phyloP scores from a whole-genome alignment of 2,113 vertebrate genomes.

The Sapajus apella region DNA sequence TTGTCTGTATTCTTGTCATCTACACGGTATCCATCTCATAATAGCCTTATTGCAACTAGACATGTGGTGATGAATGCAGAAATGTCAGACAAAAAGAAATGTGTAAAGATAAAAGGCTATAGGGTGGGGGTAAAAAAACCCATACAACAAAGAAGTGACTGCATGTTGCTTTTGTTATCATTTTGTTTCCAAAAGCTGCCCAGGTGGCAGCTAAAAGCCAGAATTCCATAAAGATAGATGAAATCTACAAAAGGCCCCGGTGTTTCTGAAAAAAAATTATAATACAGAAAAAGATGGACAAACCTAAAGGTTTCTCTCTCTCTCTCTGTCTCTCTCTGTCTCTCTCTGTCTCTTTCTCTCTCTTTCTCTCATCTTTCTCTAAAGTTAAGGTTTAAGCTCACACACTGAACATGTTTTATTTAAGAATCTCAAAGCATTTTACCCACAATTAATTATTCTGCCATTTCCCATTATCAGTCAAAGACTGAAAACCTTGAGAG shows the following conservation, averaged over 20 bases:
- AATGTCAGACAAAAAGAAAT: slow-evolving; percentile 67
- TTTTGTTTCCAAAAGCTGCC: slow-evolving; percentile 59
- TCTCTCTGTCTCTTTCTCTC: not conserved
- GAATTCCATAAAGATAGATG: slow-evolving; percentile 52
- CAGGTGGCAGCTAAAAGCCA: slow-evolving; percentile 57
- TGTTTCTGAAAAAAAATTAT: slow-evolving; percentile 37
- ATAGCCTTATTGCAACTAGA: slow-evolving; percentile 57
- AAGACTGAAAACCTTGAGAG: not conserved
- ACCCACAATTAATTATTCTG: slow-evolving; percentile 13
- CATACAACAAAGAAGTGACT: slow-evolving; percentile 56
- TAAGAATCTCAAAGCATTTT: slow-evolving; percentile 45
- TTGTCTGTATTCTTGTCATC: slow-evolving; percentile 61
- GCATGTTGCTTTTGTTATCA: slow-evolving; percentile 60
- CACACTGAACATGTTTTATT: slow-evolving; percentile 31
- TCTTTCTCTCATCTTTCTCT: not conserved
- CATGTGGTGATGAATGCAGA: slow-evolving; percentile 65
- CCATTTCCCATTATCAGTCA: not conserved
- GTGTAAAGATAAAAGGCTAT: slow-evolving; percentile 55
- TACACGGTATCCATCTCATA: slow-evolving; percentile 57
- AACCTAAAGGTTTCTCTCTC: slow-evolving; percentile 1
- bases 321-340: not conserved
- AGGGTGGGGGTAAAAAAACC: not conserved
- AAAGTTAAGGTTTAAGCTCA: not conserved
- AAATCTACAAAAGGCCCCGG: slow-evolving; percentile 28
- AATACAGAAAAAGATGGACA: slow-evolving; percentile 38